phyloP scores from a whole-genome alignment of 2,888 invertebrate species.

The Leptinotarsa rubiginosa region DNA sequence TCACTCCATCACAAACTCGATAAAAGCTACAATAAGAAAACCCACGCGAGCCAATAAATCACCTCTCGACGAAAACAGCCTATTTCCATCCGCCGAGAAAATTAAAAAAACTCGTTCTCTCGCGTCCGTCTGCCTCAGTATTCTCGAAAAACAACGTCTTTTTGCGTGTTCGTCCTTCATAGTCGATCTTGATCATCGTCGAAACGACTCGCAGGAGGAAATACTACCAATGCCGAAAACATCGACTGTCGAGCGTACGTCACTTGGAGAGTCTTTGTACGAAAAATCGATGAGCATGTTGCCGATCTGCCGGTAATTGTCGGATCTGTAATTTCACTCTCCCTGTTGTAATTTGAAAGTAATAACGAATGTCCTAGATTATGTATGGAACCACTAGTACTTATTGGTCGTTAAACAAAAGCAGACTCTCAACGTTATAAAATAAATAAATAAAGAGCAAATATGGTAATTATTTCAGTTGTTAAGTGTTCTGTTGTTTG shows the following conservation, averaged over 20 bases:
- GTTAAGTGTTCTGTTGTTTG: too few relatives aligned
- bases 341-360: too few relatives aligned
- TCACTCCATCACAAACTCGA: not conserved
- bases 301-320: too few relatives aligned
- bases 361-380: too few relatives aligned
- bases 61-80: conserved; percentile 3
- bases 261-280: not conserved
- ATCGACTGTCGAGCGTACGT: not conserved
- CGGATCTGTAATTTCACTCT: too few relatives aligned
- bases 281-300: conserved; percentile 5
- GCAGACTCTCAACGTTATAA: too few relatives aligned
- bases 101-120: not conserved
- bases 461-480: too few relatives aligned
- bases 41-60: not conserved
- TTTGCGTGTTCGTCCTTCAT: conserved; percentile 1
- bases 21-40: not conserved
- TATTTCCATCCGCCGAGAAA: conserved; percentile 6
- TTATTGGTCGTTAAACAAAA: too few relatives aligned
- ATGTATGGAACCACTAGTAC: too few relatives aligned
- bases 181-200: not conserved
- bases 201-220: not conserved
- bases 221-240: conserved; percentile 10
- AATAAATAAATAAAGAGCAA: too few relatives aligned
- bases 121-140: not conserved
- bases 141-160: conserved; percentile 5